Base-by-base conservation (phyloP, 1,140 invertebrate species). In the Euura lappo region DNA sequence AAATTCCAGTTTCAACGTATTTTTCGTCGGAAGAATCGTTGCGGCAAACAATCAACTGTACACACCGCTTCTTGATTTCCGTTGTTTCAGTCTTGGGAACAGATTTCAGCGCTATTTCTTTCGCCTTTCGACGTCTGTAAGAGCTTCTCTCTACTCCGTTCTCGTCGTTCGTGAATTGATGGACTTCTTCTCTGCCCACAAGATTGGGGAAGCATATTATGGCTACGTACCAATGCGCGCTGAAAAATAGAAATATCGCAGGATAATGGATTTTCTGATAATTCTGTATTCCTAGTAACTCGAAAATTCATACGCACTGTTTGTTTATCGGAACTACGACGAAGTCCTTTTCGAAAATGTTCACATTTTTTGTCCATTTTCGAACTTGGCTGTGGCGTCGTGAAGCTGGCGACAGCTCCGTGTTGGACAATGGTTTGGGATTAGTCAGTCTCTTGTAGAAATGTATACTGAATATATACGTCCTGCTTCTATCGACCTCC, bases 311-410 rank as follows among this genome's bases (percentile, higher is more conserved):
- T 47, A 85, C 86, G 86, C 91, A 96, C 91, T 97, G 95, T 90
- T 99, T 96, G 90, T 99, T 98, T 64, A 99, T 98, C 76, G 98
- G 98, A 84, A 99, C 94, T 77, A 99, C 92, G 70, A 99, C 93
- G 85, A 95, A 99, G 85, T 99, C 98, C 90, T 99, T 99, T 68
- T 95, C 92, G 88, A 99, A 99, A 69, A 99, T 92, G 87, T 99
- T 96, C 0, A 99, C 94, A 86, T 95, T 94, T 83, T 97, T 97
- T 0, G 98, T 99, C 98, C 98, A 99, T 10, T 93, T 97, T 84
- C 97, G 96, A 5, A 99, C 97, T 78, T 95, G 89, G 0, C 91
- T 90, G 85, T 99, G 97, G 70, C 96, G 90, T 85, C 94, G 96
- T 77, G 96, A 93, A 7, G 94, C 92, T 5, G 94, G 88, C 13